Conservation (phyloP, 2,888 invertebrate species). For the Cinara cedri region DNA sequence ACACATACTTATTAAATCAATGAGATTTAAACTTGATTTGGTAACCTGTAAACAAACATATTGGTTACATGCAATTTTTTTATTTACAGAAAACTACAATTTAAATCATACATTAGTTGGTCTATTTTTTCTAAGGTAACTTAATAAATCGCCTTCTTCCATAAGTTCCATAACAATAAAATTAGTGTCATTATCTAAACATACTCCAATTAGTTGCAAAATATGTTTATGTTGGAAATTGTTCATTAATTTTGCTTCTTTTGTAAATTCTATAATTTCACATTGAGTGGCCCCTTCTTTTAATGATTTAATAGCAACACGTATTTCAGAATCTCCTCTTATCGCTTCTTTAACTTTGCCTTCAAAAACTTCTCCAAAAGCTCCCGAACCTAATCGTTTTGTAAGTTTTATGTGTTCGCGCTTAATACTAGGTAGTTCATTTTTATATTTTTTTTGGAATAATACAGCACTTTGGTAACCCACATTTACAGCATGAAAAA, state of each 20-base stretch:
- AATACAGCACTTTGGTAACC: conserved; percentile 71
- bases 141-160: conserved; percentile 94
- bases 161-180: conserved; percentile 96
- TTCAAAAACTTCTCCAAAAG: conserved; percentile 97
- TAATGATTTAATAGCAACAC: conserved; percentile 93
- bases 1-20: conserved; percentile 90
- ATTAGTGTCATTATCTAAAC: conserved; percentile 90
- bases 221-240: conserved; percentile 98
- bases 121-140: conserved; percentile 83
- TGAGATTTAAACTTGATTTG: conserved; percentile 68
- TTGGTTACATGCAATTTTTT: background rate
- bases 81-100: background rate
- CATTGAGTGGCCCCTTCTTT: conserved; percentile 88
- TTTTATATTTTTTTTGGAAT: conserved; percentile 73
- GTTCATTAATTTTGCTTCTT: conserved; percentile 96
- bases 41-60: conserved; percentile 36
- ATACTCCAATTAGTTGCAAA: conserved; percentile 88
- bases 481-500: conserved; percentile 83
- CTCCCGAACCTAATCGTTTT: conserved; percentile 92
- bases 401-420: conserved; percentile 84
- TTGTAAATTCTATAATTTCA: conserved; percentile 90
- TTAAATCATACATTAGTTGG: conserved; percentile 63
- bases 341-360: conserved; percentile 78
- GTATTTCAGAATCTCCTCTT: conserved; percentile 69
- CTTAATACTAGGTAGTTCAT: conserved; percentile 82